phyloP scores from a whole-genome alignment of 1,140 invertebrate species.

The Sarcophaga bullata region DNA sequence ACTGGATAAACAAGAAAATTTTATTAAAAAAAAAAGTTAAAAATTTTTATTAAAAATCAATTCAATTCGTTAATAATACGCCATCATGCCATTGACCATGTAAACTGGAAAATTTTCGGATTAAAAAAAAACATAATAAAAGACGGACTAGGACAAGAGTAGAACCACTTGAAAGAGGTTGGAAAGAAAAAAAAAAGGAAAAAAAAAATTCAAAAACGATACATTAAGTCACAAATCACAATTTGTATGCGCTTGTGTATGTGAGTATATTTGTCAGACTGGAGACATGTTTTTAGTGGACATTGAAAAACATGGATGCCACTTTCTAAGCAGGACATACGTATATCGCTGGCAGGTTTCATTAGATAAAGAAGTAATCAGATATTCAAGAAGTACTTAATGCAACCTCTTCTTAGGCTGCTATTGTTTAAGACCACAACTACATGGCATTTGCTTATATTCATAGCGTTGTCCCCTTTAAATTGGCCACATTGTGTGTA shows the following conservation, averaged over 20 bases:
- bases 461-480: not conserved
- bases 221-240: constrained; percentile 65
- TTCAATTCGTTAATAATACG: constrained; percentile 34
- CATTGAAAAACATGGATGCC: not conserved
- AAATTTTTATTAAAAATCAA: constrained; percentile 29
- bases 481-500: not conserved
- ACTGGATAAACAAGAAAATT: constrained; percentile 36
- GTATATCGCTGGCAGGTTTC: no score
- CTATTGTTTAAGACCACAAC: no score
- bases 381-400: no score
- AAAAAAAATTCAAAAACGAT: constrained; percentile 44
- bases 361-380: no score
- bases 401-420: no score
- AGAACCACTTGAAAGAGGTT: not conserved
- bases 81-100: constrained; percentile 30
- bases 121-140: no score
- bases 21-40: not conserved
- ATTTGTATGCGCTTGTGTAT: constrained; percentile 45
- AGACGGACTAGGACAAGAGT: no score
- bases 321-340: not conserved
- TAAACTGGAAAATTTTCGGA: not conserved
- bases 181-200: not conserved
- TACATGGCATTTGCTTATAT: no score
- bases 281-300: constrained; percentile 19
- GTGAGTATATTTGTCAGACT: constrained; percentile 21